Conservation (phyloP, 2,888 invertebrate genomes). For the Ophion slaviceki region DNA sequence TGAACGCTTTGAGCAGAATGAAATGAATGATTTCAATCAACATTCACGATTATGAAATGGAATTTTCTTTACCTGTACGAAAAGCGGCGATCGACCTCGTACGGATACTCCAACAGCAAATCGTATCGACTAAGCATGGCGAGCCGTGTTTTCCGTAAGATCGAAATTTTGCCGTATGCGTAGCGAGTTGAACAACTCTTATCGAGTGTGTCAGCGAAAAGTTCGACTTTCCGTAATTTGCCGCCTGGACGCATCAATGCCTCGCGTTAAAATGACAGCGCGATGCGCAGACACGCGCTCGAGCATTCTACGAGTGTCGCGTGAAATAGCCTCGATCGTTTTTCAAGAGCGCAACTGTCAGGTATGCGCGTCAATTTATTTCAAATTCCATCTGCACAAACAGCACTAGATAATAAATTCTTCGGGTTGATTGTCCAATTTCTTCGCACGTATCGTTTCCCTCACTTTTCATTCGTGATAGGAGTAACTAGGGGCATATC, state of each 20-base stretch:
- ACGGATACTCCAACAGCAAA: constrained; percentile 30
- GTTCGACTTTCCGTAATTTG: constrained; percentile 23
- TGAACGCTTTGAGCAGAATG: not conserved
- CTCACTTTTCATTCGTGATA: not conserved
- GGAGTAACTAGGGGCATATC: not conserved
- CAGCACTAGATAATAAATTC: not conserved
- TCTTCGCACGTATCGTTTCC: not conserved
- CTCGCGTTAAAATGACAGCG: constrained; percentile 10
- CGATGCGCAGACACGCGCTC: not conserved
- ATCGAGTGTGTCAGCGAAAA: constrained; percentile 3
- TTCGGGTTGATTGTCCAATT: not conserved
- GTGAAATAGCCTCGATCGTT: constrained; percentile 2
- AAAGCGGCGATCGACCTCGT: constrained; percentile 24
- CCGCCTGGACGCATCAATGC: not conserved
- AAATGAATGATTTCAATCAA: not conserved
- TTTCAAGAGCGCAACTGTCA: not conserved
- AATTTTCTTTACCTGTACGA: constrained; percentile 23
- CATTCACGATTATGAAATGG: too few relatives aligned
- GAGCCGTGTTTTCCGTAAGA: not conserved
- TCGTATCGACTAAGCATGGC: constrained; percentile 32
- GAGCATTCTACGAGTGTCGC: not conserved
- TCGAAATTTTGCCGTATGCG: not conserved
- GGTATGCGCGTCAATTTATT: constrained; percentile 4
- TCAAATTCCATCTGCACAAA: constrained; percentile 32
- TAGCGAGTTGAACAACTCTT: not conserved